phyloP scores from a whole-genome alignment of 1,140 invertebrate genomes.

The Asbolus verrucosus region DNA sequence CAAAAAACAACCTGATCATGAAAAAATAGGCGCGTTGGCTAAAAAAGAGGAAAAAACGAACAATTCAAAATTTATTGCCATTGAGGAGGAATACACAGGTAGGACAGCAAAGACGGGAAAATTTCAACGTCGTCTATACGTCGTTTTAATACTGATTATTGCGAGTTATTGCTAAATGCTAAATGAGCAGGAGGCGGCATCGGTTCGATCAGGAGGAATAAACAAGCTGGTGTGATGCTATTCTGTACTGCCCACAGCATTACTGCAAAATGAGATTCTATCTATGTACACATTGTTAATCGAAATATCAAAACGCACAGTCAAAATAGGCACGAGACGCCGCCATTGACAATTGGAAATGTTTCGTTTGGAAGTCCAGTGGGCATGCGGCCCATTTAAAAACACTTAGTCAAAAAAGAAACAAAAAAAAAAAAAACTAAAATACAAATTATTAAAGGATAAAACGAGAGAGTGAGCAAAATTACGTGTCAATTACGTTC shows the following conservation, averaged over 20 bases:
- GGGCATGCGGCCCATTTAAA: slow-evolving; percentile 7
- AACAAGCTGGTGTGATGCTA: slow-evolving; percentile 34
- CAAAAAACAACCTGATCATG: slow-evolving; percentile 54
- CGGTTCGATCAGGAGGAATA: slow-evolving; percentile 36
- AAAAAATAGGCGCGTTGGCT: slow-evolving; percentile 7
- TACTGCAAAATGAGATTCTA: slow-evolving; percentile 51
- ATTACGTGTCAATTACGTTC: slow-evolving; percentile 61
- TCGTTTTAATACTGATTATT: slow-evolving; percentile 65
- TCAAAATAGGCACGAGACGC: slow-evolving; percentile 59
- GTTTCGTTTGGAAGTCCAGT: slow-evolving; percentile 55
- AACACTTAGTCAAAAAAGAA: slow-evolving; percentile 11
- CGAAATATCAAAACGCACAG: slow-evolving; percentile 51
- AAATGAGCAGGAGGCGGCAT: slow-evolving; percentile 58
- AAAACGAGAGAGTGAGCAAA: slow-evolving; percentile 50
- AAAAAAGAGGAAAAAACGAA: neutral
- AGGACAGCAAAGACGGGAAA: slow-evolving; percentile 5
- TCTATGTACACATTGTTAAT: slow-evolving; percentile 42
- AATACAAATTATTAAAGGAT: too few species aligned
- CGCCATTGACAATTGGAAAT: slow-evolving; percentile 59
- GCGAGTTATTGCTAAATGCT: slow-evolving; percentile 66
- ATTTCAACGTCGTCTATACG: slow-evolving; percentile 23
- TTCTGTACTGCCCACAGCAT: slow-evolving; percentile 54
- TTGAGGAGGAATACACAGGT: slow-evolving; percentile 54
- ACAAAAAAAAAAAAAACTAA: slow-evolving; percentile 9
- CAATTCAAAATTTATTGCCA: slow-evolving; percentile 57